Evolutionary conservation across 1,140 invertebrate genomes (phyloP).

Genomic region (Atta cephalotes): DNA sequence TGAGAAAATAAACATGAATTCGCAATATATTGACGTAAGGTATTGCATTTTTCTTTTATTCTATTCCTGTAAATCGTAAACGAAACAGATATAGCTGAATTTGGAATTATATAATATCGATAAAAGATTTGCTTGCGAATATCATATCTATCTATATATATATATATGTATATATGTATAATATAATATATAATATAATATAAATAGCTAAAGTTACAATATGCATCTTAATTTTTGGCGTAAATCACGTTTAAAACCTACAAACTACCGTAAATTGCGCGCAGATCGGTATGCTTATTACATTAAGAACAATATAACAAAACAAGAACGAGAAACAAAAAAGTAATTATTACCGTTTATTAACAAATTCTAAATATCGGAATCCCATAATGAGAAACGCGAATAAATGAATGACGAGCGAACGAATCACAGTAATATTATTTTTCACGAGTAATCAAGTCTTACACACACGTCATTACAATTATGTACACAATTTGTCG

Average conservation of each 20-base stretch:
- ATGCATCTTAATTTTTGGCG: slow-evolving; percentile 80
- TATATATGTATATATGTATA: slow-evolving; percentile 19
- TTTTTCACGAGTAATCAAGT: slow-evolving; percentile 64
- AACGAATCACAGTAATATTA: slow-evolving; percentile 61
- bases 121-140: slow-evolving; percentile 13
- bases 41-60: slow-evolving; percentile 42
- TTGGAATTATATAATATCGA: slow-evolving; percentile 16
- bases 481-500: slow-evolving; percentile 69
- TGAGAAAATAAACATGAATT: slow-evolving; percentile 22
- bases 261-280: slow-evolving; percentile 68
- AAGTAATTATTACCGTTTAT: slow-evolving; percentile 21
- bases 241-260: slow-evolving; percentile 79
- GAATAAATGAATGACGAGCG: slow-evolving; percentile 57
- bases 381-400: slow-evolving; percentile 14
- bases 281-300: slow-evolving; percentile 50
- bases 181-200: slow-evolving; percentile 62
- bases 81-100: slow-evolving; percentile 26
- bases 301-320: slow-evolving; percentile 48
- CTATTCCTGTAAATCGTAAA: slow-evolving; percentile 31
- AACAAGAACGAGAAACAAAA: slow-evolving; percentile 60
- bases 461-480: slow-evolving; percentile 53
- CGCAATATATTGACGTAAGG: neutral
- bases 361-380: slow-evolving; percentile 34
- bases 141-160: slow-evolving; percentile 46
- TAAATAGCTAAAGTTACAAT: slow-evolving; percentile 60